These are phyloP conservation scores for Tokudaia muenninki DNA, from an alignment of 2,797 vertebrate species.

Conservation along the genomic window DNA sequence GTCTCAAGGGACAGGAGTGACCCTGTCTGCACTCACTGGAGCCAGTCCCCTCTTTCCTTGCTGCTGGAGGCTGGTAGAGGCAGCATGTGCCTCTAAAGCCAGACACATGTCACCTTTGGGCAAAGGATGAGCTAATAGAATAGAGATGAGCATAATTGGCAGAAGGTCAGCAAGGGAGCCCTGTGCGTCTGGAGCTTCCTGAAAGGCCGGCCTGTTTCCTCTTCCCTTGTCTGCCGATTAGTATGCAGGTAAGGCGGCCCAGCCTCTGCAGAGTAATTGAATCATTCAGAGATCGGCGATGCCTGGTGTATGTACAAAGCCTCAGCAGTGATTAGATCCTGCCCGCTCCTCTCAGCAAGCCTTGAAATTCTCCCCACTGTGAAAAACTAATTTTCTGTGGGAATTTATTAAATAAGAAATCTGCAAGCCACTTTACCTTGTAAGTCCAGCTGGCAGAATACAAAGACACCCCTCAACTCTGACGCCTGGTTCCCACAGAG, in stretches of 20 bases:
- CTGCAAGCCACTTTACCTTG: slow-evolving; percentile 91
- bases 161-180: slow-evolving; percentile 87
- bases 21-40: not conserved
- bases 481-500: slow-evolving; percentile 85
- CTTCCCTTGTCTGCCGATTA: slow-evolving; percentile 86
- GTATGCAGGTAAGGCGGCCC: slow-evolving; percentile 90
- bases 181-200: slow-evolving; percentile 84
- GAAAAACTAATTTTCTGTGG: slow-evolving; percentile 93
- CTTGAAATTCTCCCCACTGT: slow-evolving; percentile 92
- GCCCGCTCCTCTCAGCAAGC: slow-evolving; percentile 89
- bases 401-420: slow-evolving; percentile 93
- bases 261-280: slow-evolving; percentile 91
- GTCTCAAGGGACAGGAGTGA: not conserved
- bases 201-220: slow-evolving; percentile 86
- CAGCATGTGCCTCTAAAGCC: slow-evolving; percentile 78
- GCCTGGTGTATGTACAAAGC: slow-evolving; percentile 92
- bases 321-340: slow-evolving; percentile 91
- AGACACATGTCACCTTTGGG: slow-evolving; percentile 88
- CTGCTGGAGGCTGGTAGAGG: slow-evolving; percentile 78
- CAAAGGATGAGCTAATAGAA: slow-evolving; percentile 90
- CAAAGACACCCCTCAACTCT: slow-evolving; percentile 89
- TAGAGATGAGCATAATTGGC: slow-evolving; percentile 89
- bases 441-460: slow-evolving; percentile 87
- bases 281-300: slow-evolving; percentile 90
- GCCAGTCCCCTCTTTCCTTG: not conserved